Conservation (phyloP, 2,888 invertebrate genomes). For the Nipponacmea schrenckii region DNA sequence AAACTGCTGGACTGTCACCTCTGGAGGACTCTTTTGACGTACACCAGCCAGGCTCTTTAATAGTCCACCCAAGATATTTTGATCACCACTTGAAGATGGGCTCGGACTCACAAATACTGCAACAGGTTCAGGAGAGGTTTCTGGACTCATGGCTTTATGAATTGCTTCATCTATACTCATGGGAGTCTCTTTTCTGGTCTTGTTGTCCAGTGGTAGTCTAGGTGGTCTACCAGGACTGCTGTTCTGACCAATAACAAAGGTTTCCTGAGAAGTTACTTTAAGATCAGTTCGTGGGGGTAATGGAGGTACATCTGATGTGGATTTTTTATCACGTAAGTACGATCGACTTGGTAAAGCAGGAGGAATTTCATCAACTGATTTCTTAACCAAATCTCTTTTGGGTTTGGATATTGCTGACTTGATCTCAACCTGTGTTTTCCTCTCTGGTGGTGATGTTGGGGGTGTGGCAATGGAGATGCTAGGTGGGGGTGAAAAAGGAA, state of each 20-base stretch:
- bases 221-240: slow-evolving; percentile 22
- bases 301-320: not conserved
- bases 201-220: not conserved
- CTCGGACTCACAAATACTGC: slow-evolving; percentile 31
- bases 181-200: slow-evolving; percentile 26
- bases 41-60: slow-evolving; percentile 49
- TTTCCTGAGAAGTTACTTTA: slow-evolving; percentile 2
- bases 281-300: not conserved
- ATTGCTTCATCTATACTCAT: slow-evolving; percentile 33
- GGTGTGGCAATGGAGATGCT: slow-evolving; percentile 26
- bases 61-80: slow-evolving; percentile 45
- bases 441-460: not conserved
- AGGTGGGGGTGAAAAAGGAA: slow-evolving; percentile 37
- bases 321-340: not conserved
- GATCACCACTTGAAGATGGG: slow-evolving; percentile 15
- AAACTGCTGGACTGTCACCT: not conserved
- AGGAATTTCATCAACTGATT: not conserved
- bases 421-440: slow-evolving; percentile 4
- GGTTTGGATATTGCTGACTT: not conserved
- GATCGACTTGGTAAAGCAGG: not conserved
- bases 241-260: not conserved
- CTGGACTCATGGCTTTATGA: slow-evolving; percentile 28
- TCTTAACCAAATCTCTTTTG: not conserved
- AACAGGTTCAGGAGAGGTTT: slow-evolving; percentile 29
- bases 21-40: slow-evolving; percentile 21